These are phyloP conservation scores for Apistogramma diplotaenia DNA, from an alignment of 2,113 vertebrate genomes.

Conservation along the genomic window DNA sequence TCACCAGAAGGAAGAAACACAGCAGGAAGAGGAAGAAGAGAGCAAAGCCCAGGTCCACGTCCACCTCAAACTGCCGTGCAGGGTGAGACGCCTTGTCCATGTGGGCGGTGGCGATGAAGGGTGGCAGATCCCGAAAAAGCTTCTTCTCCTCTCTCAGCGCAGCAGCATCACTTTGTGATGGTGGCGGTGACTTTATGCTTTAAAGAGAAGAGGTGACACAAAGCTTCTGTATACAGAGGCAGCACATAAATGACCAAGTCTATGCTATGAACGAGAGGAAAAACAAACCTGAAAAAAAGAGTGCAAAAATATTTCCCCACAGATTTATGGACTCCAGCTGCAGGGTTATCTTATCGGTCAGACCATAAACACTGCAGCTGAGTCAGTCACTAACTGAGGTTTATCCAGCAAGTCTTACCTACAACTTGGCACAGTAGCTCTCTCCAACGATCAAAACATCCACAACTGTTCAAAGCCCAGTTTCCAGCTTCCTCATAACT, in stretches of 20 bases:
- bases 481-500: neutral
- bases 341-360: neutral
- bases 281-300: neutral
- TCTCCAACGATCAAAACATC: neutral
- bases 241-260: neutral
- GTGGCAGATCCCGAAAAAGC: neutral
- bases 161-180: neutral
- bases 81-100: constrained; percentile 65
- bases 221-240: neutral
- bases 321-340: neutral
- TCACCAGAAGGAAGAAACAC: constrained; percentile 78
- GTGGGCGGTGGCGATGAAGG: neutral
- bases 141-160: neutral
- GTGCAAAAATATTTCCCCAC: neutral
- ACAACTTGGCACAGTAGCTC: neutral
- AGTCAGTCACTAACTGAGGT: neutral
- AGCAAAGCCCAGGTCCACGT: constrained; percentile 81
- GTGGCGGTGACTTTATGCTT: neutral
- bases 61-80: constrained; percentile 61
- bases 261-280: neutral
- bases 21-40: constrained; percentile 79
- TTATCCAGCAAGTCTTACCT: neutral
- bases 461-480: neutral
- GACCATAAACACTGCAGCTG: neutral
- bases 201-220: neutral